Evolutionary conservation across 2,888 invertebrate species (phyloP), one percentile per base, ranked within the genome.

Genomic region (Cephus spinipes): DNA sequence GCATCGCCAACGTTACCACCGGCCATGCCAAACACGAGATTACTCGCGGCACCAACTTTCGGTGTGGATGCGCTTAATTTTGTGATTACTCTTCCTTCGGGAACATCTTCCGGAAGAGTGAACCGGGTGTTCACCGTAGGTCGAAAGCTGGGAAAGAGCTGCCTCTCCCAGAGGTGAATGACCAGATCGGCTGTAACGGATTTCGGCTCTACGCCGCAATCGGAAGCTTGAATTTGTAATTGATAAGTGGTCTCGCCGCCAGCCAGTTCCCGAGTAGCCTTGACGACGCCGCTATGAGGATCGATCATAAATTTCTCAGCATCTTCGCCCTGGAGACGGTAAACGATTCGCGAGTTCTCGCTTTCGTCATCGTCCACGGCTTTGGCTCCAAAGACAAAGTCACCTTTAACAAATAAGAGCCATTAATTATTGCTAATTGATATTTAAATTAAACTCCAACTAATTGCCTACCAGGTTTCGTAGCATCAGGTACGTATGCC

Each of bases 1-100:
- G 97, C 96, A 87, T 97, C 96, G 0, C 96, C 97, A 4, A 97
- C 94, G 90, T 98, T 98, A 6, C 98, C 98, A n/a, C 98, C 98
- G 12, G 97, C 98, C 81, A 98, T 96, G 36, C 95, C 95, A 89
- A 96, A 98, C 80, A 94, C 93, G 79, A 97, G 92, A 84, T 94
- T 94, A 12, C 95, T 95, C 9, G 94, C 93, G 0, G 95, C 92
- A 0, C 96, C 96, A 81, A 94, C 94, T 89, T 97, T 97, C 0
- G 97, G 96, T 0, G 97, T 96, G 6, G 94, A 94, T 0, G 98
- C 98, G 77, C 94, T 94, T 76, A 97, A 92, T 85, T 95, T 95
- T 0, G 97, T 96, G 12, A 98, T 95, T 11, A 95, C 92, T 86
- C 95, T 95, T 1, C 96, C 96, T 89, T 96, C 95, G 15, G 94